phyloP scores from a whole-genome alignment of 2,888 invertebrate species.

The Luperina testacea region DNA sequence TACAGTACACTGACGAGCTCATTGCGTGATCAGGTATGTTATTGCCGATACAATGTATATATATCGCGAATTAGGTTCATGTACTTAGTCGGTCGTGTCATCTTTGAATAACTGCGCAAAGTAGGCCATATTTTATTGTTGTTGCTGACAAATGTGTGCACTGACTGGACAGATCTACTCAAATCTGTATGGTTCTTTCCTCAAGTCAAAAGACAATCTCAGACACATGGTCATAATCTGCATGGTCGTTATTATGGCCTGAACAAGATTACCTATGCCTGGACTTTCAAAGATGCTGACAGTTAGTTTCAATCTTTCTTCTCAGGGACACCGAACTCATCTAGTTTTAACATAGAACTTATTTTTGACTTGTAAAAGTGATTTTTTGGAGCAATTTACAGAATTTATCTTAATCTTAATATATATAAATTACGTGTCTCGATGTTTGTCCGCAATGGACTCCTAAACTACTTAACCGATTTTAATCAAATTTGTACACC shows the following conservation, averaged over 20 bases:
- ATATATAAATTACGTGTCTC: too few species aligned
- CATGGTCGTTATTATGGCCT: too few species aligned
- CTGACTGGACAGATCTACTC: neutral
- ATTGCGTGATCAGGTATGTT: conserved; percentile 48
- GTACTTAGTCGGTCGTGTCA: conserved; percentile 33
- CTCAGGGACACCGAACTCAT: neutral
- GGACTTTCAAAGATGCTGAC: neutral
- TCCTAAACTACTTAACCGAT: too few species aligned
- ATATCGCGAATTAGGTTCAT: conserved; percentile 3
- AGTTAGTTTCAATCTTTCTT: too few species aligned
- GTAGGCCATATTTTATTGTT: conserved; percentile 37
- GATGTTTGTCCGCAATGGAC: too few species aligned
- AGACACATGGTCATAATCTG: neutral
- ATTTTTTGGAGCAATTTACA: neutral
- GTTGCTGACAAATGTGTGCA: neutral
- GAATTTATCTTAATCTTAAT: too few species aligned
- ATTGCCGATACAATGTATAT: conserved; percentile 26
- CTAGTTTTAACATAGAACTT: neutral
- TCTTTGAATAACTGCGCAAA: conserved; percentile 33
- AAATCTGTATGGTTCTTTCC: neutral
- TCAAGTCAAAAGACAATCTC: neutral
- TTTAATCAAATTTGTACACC: too few species aligned
- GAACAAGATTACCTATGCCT: neutral
- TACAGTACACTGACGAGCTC: conserved; percentile 37
- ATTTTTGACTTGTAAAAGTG: neutral